phyloP scores from a whole-genome alignment of 2,888 invertebrate genomes.

The Nowickia ferox region DNA sequence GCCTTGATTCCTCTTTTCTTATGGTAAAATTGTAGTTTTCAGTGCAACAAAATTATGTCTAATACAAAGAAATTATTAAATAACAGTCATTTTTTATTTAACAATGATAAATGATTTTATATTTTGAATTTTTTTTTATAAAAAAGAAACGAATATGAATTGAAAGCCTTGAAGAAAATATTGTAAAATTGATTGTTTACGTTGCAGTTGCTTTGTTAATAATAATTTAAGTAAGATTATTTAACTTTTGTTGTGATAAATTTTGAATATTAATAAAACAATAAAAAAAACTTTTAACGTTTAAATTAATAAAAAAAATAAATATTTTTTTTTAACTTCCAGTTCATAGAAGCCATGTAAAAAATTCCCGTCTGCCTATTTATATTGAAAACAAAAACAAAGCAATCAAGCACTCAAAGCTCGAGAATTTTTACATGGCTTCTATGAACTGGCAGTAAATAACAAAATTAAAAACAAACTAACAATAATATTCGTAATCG shows the following conservation, averaged over 20 bases:
- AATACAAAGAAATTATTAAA: not conserved
- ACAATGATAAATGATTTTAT: conserved; percentile 9
- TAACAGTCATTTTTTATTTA: conserved; percentile 22
- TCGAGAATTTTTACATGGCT: too few species aligned
- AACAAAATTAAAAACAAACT: conserved; percentile 15
- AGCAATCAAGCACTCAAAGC: too few species aligned
- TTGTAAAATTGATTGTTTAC: conserved; percentile 62
- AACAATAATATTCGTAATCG: conserved; percentile 56
- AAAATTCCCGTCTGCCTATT: too few species aligned
- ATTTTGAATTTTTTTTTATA: not conserved
- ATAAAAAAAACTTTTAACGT: conserved; percentile 42
- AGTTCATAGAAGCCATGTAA: too few species aligned
- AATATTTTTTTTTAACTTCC: conserved; percentile 14
- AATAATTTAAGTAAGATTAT: conserved; percentile 56
- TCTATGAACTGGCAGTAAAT: too few species aligned
- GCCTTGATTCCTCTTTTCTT: too few species aligned
- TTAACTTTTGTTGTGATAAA: conserved; percentile 70
- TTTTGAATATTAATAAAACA: conserved; percentile 63
- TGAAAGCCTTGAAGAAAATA: conserved; percentile 10
- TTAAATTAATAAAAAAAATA: conserved; percentile 49
- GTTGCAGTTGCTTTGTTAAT: conserved; percentile 63
- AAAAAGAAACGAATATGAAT: conserved; percentile 37
- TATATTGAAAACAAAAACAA: too few species aligned
- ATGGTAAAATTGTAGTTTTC: too few species aligned
- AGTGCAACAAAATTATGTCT: too few species aligned